phyloP scores from a whole-genome alignment of 1,140 invertebrate species.

The Dinoponera quadriceps region DNA sequence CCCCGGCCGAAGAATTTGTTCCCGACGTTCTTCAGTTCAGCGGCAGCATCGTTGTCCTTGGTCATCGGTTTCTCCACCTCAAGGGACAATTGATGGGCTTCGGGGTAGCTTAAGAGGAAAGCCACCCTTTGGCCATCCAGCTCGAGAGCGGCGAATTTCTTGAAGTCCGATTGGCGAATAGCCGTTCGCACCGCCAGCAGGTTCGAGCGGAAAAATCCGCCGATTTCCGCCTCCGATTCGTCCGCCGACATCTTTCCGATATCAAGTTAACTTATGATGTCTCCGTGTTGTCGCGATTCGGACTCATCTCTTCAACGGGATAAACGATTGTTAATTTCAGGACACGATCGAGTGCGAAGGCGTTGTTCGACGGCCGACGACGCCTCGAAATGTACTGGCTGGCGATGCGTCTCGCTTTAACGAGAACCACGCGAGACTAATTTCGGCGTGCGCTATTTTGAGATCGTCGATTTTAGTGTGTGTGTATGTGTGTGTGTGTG shows the following conservation, averaged over 20 bases:
- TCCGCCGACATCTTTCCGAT: slow-evolving; percentile 55
- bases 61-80: slow-evolving; percentile 73
- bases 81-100: slow-evolving; percentile 74
- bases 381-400: slow-evolving; percentile 55
- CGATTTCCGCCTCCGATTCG: slow-evolving; percentile 72
- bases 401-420: slow-evolving; percentile 52
- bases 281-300: neutral
- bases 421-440: slow-evolving; percentile 65
- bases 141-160: slow-evolving; percentile 73
- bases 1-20: slow-evolving; percentile 92
- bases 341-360: neutral
- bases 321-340: slow-evolving; percentile 29
- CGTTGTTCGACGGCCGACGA: slow-evolving; percentile 48
- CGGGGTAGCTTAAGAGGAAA: slow-evolving; percentile 79
- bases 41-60: slow-evolving; percentile 89
- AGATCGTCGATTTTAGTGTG: slow-evolving; percentile 5
- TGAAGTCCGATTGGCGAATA: slow-evolving; percentile 72
- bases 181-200: slow-evolving; percentile 75
- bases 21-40: slow-evolving; percentile 90
- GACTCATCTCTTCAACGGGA: neutral
- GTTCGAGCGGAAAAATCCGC: slow-evolving; percentile 79
- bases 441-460: slow-evolving; percentile 79
- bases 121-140: slow-evolving; percentile 75
- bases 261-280: neutral
- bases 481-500: neutral